These are phyloP conservation scores for Panagrolaimus sp. DNA, from an alignment of 1,140 invertebrate species.

Conservation along the genomic window DNA sequence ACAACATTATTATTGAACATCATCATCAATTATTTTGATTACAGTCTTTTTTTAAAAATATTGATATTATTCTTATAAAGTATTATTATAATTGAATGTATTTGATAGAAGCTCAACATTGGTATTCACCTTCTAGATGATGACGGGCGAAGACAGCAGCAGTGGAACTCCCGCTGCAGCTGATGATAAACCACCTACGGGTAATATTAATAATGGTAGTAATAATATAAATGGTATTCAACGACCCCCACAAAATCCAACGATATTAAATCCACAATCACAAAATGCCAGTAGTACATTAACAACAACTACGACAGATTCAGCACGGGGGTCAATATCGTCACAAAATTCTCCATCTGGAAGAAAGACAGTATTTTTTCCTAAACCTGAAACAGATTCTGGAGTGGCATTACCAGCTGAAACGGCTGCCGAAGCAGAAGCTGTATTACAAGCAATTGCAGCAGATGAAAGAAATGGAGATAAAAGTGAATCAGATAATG, in stretches of 20 bases:
- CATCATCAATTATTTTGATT: not conserved
- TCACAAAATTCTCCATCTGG: not conserved
- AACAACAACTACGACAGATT: not conserved
- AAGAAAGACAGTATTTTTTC: no score
- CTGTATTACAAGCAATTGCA: slow-evolving; percentile 64
- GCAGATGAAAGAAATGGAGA: not conserved
- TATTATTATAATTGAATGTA: not conserved
- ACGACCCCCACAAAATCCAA: not conserved
- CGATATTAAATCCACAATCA: not conserved
- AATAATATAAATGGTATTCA: not conserved
- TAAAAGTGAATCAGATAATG: not conserved
- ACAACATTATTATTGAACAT: no score
- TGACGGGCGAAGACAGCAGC: slow-evolving; percentile 67
- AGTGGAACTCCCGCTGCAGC: no score
- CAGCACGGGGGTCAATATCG: not conserved
- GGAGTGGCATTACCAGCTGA: slow-evolving; percentile 71
- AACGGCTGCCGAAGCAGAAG: slow-evolving; percentile 70
- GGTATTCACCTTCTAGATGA: slow-evolving; percentile 73
- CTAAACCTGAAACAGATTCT: not conserved
- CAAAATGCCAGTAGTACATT: not conserved
- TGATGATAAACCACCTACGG: slow-evolving; percentile 63
- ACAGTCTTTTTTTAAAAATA: not conserved
- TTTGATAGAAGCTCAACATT: slow-evolving; percentile 65
- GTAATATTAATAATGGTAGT: no score
- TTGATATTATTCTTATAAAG: no score